Base-by-base conservation (phyloP, 2,113 vertebrate genomes). In the Perca flavescens region DNA sequence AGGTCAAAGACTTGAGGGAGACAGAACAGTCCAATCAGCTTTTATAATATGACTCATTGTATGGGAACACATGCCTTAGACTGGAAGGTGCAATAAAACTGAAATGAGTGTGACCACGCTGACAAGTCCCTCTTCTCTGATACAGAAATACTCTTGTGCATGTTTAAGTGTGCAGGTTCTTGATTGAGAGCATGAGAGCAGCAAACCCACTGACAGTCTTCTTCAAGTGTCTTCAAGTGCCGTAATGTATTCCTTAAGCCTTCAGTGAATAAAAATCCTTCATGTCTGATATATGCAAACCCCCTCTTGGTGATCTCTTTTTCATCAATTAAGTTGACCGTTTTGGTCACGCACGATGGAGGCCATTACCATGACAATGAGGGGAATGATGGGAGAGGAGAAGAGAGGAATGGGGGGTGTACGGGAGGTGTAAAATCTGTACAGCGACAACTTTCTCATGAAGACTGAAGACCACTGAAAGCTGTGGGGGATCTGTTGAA, bases 321-420 rank as follows among this genome's bases (percentile, higher is more conserved):
- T 89, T 87, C 82, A 91, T 92, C 87, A 89, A 89, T 92, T 84
- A 89, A 87, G 69, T 69, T 83, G 90, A 87, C 85, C 76, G 28
- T 67, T 89, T 87, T 89, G 86, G 82, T 94, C 81, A 88, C 52
- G 83, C 90, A 63, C 50, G 72, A 84, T 69, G 57, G 84, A 86
- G 49, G 0, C 17, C 75, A 92, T 94, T 93, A 90, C 52, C 92
- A 93, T 94, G 74, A 93, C 85, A 92, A 93, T 90, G 68, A 85
- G 40, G 16, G 74, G 50, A 52, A 54, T 28, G 74, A 80, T 58
- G 83, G 83, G 73, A 85, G 78, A 78, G 40, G 36, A 3, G 83
- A 84, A 2, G 5, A 54, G 50, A 34, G 62, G 77, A 68, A 28
- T 0, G 54, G 58, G 54, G 64, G 74, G 64, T 61, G 50, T 40